Evolutionary conservation across 2,113 vertebrate genomes (phyloP), one percentile per base, ranked within the genome.

Genomic region (Forbesichthys papilliferus): DNA sequence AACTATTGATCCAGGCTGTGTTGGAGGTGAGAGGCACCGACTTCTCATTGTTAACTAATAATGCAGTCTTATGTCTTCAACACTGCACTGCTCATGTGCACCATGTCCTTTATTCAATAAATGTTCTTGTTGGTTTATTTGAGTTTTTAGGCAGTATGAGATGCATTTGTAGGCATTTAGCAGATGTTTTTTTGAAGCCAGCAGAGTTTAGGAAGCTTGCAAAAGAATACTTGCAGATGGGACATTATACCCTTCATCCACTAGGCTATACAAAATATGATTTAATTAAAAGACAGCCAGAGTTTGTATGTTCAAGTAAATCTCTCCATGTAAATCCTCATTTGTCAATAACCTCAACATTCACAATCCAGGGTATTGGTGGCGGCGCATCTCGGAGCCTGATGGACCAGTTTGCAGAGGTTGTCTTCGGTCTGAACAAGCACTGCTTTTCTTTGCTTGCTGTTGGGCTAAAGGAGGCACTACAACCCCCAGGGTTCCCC

Each of bases 371-470:
- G 97, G 97, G 95, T 2, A 90, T 99, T 0, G 98, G 97, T 0
- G 98, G 98, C 66, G 96, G 96, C 78, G 95, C 96, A 1, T 97
- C 98, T 66, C 96, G 98, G 75, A 96, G 93, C 87, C 92, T 98
- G 80, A 99, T 99, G 98, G 97, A 99, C 85, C 95, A 95, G 88
- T 98, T 98, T 8, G 96, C 96, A 1, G 98, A 99, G 80, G 95
- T 99, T 85, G 92, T 99, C 42, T 99, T 99, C 79, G 90, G 90
- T 74, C 91, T 99, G 85, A 99, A 98, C 90, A 99, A 99, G 87
- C 94, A 99, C 90, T 99, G 98, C 92, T 97, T 98, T 77, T 93
- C 94, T 66, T 93, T 96, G 87, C 92, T 99, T 54, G 92, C 92
- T 0, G 11, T 98, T 81, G 98, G 98, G 98, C 90, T 99, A 77